These are phyloP conservation scores for Ectemnius lituratus DNA, from an alignment of 2,888 invertebrate genomes.

Conservation along the genomic window DNA sequence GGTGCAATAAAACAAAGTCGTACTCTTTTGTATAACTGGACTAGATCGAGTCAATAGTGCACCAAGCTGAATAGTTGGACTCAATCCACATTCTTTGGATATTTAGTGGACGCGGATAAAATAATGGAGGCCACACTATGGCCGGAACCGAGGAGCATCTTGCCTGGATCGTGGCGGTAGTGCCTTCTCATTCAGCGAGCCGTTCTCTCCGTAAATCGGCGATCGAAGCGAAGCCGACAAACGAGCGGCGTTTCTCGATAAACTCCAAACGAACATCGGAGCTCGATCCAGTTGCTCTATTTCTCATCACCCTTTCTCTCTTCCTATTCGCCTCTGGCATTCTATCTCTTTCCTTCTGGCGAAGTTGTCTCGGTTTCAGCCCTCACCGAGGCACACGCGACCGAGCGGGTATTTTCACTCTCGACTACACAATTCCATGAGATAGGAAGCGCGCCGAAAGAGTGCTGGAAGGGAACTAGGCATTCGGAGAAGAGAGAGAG, in stretches of 20 bases:
- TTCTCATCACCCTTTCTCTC: conserved; percentile 14
- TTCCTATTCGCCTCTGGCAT: conserved; percentile 13
- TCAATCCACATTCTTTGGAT: neutral
- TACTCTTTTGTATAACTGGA: neutral
- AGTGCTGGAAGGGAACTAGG: neutral
- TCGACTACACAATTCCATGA: conserved; percentile 44
- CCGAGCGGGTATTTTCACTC: conserved; percentile 44
- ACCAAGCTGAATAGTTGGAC: neutral
- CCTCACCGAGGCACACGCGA: conserved; percentile 31
- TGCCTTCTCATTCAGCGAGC: conserved; percentile 40
- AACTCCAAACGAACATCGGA: conserved; percentile 44
- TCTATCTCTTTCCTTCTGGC: conserved; percentile 21
- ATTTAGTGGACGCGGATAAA: conserved; percentile 6
- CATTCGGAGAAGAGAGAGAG: neutral
- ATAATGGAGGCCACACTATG: conserved; percentile 1
- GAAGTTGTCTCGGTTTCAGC: neutral
- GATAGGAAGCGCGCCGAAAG: conserved; percentile 6
- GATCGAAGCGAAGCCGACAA: conserved; percentile 30
- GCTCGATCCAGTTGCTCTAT: conserved; percentile 38
- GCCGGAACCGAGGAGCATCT: neutral
- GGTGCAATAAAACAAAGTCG: no score
- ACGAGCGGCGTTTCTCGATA: conserved; percentile 40
- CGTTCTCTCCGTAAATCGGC: conserved; percentile 29
- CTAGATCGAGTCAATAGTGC: neutral
- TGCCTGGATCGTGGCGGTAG: neutral